Evolutionary conservation across 2,797 vertebrate species (phyloP), one percentile per base, ranked within the genome.

Genomic region (Sebastes wilsoni): DNA sequence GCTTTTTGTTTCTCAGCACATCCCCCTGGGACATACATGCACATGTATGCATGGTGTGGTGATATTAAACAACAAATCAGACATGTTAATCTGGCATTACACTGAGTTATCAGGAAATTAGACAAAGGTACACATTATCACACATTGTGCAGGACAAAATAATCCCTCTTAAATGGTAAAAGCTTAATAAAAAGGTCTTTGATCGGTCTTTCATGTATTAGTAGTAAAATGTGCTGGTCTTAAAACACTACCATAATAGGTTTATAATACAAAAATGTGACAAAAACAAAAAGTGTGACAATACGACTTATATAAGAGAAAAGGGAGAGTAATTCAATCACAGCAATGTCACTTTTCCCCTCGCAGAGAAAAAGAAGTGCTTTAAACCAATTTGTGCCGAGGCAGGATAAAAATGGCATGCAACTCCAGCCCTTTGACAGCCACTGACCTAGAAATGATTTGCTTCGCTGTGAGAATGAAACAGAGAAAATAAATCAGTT

Each of bases 371-470:
- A 90, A 91, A 88, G 55, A 86, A 89, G 87, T 30, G 83, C 84
- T 92, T 93, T 88, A 81, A 88, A 87, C 87, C 87, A 87, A 91
- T 94, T 91, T 94, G 89, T 87, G 90, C 80, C 72, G 71, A 93
- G 82, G 86, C 84, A 86, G 82, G 88, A 90, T 92, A 93, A 91
- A 94, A 94, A 93, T 88, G 90, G 84, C 89, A 85, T 81, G 85
- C 89, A 64, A 88, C 87, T 90, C 86, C 72, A 71, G 86, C 91
- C 87, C 89, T 94, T 93, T 94, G 90, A 94, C 81, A 86, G 80
- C 64, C 89, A 79, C 86, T 94, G 93, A 94, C 92, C 93, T 94
- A 93, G 91, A 95, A 94, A 94, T 89, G 18, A 94, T 93, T 83
- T 76, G 86, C 89, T 85, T 78, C 49, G 52, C 89, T 87, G 78